Evolutionary conservation across 2,888 invertebrate genomes (phyloP), one percentile per base, ranked within the genome.

Genomic region (Calliscelio sp.): DNA sequence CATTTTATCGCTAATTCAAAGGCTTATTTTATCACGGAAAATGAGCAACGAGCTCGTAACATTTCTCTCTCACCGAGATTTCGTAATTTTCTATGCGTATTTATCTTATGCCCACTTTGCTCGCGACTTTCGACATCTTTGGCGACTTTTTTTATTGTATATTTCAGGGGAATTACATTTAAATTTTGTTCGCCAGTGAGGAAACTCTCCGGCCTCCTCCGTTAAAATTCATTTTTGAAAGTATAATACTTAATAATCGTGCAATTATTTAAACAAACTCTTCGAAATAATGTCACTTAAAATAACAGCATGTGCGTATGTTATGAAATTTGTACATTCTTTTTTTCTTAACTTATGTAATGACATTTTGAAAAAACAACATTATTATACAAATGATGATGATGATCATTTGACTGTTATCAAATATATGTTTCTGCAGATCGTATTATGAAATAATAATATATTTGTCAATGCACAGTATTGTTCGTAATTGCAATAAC

Each of bases 81-180:
- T 63, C 63, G 46, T 63, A 63, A 63, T 44, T 63, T 44, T 63
- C 63, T 44, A 24, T 28, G 63, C 38, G 35, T 59, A 38, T 59
- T 59, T 59, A 59, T 59, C 59, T 35, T 59, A n/a, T 18, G 63
- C 24, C 63, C 44, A 35, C 25, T 44, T 44, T n/a, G 24, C 24
- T 24, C 46, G 24, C 46, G 11, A 20, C 14, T 63, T 63, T 25
- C 63, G 44, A 41, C 44, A 46, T 41, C 35, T 24, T 63, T 61
- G 3, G 61, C 24, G 22, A 38, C 22, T 38, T 61, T 35, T 32
- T 61, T 63, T 63, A 63, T 25, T 46, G 25, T 11, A 41, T 25
- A 49, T 49, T 24, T n/a, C n/a, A n/a, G n/a, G n/a, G n/a, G 11
- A 49, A 14, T 49, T 24, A 49, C 14, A 22, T 24, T 49, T 11